phyloP scores from a whole-genome alignment of 2,113 vertebrate genomes.

The Sinocyclocheilus anophthalmus region DNA sequence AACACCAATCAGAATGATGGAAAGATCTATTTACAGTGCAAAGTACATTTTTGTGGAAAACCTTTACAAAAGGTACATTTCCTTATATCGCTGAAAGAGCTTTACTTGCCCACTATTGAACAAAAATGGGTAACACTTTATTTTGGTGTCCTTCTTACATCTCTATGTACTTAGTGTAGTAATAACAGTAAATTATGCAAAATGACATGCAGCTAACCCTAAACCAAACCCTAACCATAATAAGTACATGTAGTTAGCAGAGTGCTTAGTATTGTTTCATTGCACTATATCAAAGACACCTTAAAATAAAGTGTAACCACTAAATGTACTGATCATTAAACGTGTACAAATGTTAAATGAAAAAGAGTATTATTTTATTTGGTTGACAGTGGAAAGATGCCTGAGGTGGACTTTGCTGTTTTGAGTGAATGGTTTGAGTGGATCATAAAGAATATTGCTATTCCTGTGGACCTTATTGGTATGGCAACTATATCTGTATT shows the following conservation, averaged over 20 bases:
- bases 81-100: neutral
- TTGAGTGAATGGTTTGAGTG: constrained; percentile 94
- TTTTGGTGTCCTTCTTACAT: too few species aligned
- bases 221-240: too few species aligned
- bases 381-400: constrained; percentile 86
- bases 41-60: constrained; percentile 96
- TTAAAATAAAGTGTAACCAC: too few species aligned
- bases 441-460: constrained; percentile 80
- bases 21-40: constrained; percentile 91
- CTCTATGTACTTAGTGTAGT: too few species aligned
- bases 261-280: too few species aligned
- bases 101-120: neutral
- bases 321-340: neutral
- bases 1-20: constrained; percentile 85
- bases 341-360: neutral
- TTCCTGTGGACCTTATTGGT: constrained; percentile 92
- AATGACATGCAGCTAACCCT: too few species aligned
- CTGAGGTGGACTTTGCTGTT: constrained; percentile 88
- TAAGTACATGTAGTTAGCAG: too few species aligned
- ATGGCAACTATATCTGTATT: constrained; percentile 50
- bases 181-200: too few species aligned
- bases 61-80: constrained; percentile 84
- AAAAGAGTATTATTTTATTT: neutral
- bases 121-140: neutral
- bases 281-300: too few species aligned